phyloP scores from a whole-genome alignment of 1,140 invertebrate species.

The Drosophila rufa region DNA sequence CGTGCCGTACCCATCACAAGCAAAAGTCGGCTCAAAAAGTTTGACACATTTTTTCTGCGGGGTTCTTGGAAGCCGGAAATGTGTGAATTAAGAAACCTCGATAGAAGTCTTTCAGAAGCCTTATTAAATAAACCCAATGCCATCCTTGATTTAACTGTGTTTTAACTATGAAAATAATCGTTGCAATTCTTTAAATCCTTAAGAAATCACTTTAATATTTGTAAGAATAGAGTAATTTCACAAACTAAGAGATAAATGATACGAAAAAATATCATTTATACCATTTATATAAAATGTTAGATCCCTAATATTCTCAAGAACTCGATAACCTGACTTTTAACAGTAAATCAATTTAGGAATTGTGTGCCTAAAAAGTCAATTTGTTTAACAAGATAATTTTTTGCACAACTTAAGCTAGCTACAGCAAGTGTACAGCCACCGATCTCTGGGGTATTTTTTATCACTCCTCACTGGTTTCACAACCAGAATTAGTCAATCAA shows the following conservation, averaged over 20 bases:
- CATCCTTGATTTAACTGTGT: neutral
- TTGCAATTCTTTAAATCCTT: neutral
- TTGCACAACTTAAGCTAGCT: neutral
- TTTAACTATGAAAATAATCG: too few species aligned
- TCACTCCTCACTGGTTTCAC: neutral
- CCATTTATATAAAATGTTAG: neutral
- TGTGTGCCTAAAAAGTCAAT: neutral
- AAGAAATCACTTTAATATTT: neutral
- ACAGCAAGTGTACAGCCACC: neutral
- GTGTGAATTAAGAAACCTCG: neutral
- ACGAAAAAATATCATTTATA: neutral
- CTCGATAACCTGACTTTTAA: too few species aligned
- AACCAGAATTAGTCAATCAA: conserved; percentile 1
- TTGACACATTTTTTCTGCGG: conserved; percentile 10
- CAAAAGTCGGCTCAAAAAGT: neutral
- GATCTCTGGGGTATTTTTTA: neutral
- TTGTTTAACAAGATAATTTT: neutral
- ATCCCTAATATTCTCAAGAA: too few species aligned
- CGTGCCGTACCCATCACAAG: conserved; percentile 2
- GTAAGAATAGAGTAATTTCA: neutral
- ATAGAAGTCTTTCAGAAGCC: too few species aligned
- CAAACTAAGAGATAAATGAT: neutral
- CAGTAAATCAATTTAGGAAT: neutral
- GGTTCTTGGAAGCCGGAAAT: conserved; percentile 11
- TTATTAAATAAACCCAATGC: neutral